Evolutionary conservation across 64 coral and sea anemone species (phyloP).

Genomic region (Astreopora myriophthalma): DNA sequence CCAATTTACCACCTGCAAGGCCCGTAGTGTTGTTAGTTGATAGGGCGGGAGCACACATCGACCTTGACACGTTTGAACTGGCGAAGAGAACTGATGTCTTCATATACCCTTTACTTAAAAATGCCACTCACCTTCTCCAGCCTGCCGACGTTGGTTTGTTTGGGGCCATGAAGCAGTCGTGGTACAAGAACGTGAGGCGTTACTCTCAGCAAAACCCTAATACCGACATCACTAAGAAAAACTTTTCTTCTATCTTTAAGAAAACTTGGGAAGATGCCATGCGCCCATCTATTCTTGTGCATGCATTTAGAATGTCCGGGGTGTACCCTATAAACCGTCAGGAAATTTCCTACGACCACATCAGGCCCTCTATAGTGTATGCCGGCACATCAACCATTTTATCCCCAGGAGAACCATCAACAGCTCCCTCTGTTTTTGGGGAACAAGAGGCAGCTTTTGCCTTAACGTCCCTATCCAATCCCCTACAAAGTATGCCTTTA

Average conservation of each 20-base stretch:
- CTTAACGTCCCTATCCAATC: no score
- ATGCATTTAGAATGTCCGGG: slow-evolving; percentile 30
- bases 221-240: slow-evolving; percentile 4
- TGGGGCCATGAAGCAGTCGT: slow-evolving; percentile 6
- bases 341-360: neutral
- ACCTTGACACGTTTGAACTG: slow-evolving; percentile 23
- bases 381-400: neutral
- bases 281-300: neutral
- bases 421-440: no score
- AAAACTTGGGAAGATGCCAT: neutral
- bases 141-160: slow-evolving; percentile 11
- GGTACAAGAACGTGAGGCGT: neutral
- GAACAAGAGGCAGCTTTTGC: no score
- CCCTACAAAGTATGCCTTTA: no score
- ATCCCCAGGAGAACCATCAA: neutral
- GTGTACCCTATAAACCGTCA: neutral
- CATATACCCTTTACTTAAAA: slow-evolving; percentile 39
- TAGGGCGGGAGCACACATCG: neutral
- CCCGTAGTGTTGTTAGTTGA: neutral
- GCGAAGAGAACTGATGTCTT: slow-evolving; percentile 5
- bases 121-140: slow-evolving; percentile 16
- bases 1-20: slow-evolving; percentile 18
- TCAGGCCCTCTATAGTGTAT: neutral
- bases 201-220: neutral
- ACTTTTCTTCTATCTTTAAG: slow-evolving; percentile 8